Base-by-base conservation (phyloP, 2,113 vertebrate species). In the Andinoacara biseriatus region DNA sequence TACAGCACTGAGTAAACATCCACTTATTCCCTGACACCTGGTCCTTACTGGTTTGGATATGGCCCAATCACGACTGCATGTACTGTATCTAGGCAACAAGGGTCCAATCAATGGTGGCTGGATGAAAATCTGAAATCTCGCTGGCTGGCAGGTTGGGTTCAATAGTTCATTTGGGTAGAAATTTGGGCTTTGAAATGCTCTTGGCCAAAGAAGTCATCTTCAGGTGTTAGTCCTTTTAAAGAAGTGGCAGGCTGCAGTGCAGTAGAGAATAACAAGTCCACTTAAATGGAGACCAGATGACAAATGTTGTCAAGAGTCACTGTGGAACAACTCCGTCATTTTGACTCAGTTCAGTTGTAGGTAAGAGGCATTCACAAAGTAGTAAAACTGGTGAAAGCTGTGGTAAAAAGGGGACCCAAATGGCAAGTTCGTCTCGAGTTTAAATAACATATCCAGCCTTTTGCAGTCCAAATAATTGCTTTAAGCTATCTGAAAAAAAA, bases 81-180 rank as follows among this genome's bases (percentile, higher is more conserved):
- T 95, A 96, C 95, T 95, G 96, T 96, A 96, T 95, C 94, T 96
- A 96, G 96, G 96, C 96, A 96, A 96, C 96, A 95, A 96, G 90
- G 94, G 95, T 97, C 95, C 96, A 96, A 96, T 96, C 95, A 96
- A 93, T 94, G 96, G 90, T 94, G 95, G 95, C 94, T 95, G 94
- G 95, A 94, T 94, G 94, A 90, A 95, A 92, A 96, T 95, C 94
- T 96, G 95, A 96, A 93, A 94, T 95, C 78, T 79, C 85, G 91
- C 74, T 92, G 88, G 83, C 84, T 92, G 90, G 87, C 87, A 87
- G 94, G 94, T 93, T 89, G 94, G 93, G 81, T 76, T 92, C 84
- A 90, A 91, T 35, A 88, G 90, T 91, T 91, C 87, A 85, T 72
- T 88, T 78, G 54, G 74, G 79, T 31, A 33, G 54, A 38, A 10